Conservation (phyloP, 2,888 invertebrate genomes). For the Empis stercorea region DNA sequence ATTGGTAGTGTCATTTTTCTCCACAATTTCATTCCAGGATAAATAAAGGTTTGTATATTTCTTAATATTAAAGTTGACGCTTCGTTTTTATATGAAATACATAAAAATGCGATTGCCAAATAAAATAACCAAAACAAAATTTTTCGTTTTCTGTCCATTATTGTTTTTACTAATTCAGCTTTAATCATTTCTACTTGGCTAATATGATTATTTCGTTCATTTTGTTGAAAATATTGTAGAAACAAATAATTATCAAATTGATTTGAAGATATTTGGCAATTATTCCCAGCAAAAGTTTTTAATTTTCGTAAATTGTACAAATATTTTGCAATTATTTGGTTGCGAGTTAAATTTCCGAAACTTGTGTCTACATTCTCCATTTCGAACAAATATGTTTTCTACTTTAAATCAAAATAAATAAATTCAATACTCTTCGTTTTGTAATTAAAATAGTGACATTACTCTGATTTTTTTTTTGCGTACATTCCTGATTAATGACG, state of each 20-base stretch:
- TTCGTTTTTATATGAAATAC: conserved; percentile 43
- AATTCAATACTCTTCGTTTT: too few relatives aligned
- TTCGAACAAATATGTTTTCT: not conserved
- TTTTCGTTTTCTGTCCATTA: conserved; percentile 32
- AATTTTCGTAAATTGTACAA: conserved; percentile 45
- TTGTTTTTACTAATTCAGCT: conserved; percentile 34
- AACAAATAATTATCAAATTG: conserved; percentile 49
- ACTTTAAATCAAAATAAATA: too few relatives aligned
- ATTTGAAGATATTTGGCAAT: conserved; percentile 44
- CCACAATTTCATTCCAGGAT: conserved; percentile 63
- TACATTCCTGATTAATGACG: too few relatives aligned
- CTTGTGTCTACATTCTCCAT: conserved; percentile 17
- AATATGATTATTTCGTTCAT: conserved; percentile 5
- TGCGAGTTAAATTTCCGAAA: conserved; percentile 23
- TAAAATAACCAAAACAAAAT: conserved; percentile 32
- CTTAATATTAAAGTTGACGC: conserved; percentile 53
- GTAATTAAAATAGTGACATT: too few relatives aligned
- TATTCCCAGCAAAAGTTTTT: conserved; percentile 42
- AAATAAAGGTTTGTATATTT: conserved; percentile 66
- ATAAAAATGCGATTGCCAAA: conserved; percentile 9
- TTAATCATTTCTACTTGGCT: conserved; percentile 30
- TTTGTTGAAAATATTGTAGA: conserved; percentile 38
- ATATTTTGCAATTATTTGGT: conserved; percentile 39
- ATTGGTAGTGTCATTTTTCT: conserved; percentile 65
- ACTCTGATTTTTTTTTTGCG: too few relatives aligned